Conservation (phyloP, 1,140 invertebrate genomes). For the Drosophila jambulina region DNA sequence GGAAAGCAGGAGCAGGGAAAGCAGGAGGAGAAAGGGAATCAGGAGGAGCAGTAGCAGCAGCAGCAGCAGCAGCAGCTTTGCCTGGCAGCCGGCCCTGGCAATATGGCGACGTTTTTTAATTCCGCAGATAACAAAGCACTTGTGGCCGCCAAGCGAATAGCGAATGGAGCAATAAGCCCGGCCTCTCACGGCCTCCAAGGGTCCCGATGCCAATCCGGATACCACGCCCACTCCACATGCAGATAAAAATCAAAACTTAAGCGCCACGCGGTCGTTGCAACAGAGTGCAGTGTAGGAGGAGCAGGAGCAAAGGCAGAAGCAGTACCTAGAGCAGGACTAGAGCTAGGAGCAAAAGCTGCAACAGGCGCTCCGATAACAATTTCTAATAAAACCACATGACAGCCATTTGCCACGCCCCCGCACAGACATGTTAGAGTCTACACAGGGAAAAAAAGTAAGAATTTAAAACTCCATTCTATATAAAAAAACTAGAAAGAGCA, state of each 20-base stretch:
- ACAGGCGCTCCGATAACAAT: constrained; percentile 78
- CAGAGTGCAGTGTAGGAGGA: constrained; percentile 21
- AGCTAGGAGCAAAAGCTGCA: constrained; percentile 43
- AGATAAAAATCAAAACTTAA: constrained; percentile 80
- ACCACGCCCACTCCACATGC: constrained; percentile 6
- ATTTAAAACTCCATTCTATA: no score
- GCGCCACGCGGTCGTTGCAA: constrained; percentile 42
- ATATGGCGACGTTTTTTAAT: constrained; percentile 80
- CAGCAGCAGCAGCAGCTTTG: constrained; percentile 14
- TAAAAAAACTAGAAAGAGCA: no score
- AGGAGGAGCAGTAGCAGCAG: constrained; percentile 2
- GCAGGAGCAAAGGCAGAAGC: constrained; percentile 2
- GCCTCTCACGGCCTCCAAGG: constrained; percentile 12
- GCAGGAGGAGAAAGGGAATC: no score
- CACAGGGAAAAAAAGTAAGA: constrained; percentile 16
- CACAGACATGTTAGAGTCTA: neutral
- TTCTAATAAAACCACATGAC: constrained; percentile 82
- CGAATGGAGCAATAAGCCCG: constrained; percentile 70
- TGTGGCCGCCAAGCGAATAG: constrained; percentile 53
- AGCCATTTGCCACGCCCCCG: constrained; percentile 40
- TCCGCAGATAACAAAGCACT: constrained; percentile 80
- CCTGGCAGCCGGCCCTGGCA: constrained; percentile 34
- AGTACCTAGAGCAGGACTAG: constrained; percentile 8
- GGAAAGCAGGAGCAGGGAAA: no score
- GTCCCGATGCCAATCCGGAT: neutral